A percentile compares a stretch with the other conserved stretches of the same genome.
phyloP scores from a whole-genome alignment of 2,888 invertebrate species.

The Dynastes grantii region DNA sequence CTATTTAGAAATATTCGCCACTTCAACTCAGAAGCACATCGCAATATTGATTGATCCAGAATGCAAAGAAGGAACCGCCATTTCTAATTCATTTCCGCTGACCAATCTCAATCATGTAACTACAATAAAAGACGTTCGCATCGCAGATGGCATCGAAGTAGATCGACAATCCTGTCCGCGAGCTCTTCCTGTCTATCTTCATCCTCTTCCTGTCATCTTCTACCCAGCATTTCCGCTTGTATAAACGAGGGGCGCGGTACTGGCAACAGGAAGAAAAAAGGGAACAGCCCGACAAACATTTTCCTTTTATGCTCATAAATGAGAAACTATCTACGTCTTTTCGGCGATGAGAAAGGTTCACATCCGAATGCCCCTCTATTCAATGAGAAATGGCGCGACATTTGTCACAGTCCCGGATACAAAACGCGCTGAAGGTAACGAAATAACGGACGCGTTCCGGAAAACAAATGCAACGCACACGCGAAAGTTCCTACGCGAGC shows the following conservation, averaged over 20 bases:
- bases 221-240: conserved; percentile 12
- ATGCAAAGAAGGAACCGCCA: neutral
- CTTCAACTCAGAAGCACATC: no score
- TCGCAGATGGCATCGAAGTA: conserved; percentile 20
- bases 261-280: conserved; percentile 32
- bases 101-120: conserved; percentile 4
- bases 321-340: conserved; percentile 46
- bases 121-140: conserved; percentile 12
- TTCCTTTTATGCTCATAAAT: conserved; percentile 46
- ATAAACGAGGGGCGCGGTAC: neutral
- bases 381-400: conserved; percentile 46
- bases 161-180: conserved; percentile 35
- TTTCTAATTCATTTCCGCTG: neutral
- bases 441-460: conserved; percentile 24
- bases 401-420: conserved; percentile 48
- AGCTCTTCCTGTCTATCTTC: conserved; percentile 32
- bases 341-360: conserved; percentile 46
- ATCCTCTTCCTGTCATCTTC: conserved; percentile 19
- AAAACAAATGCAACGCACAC: conserved; percentile 41
- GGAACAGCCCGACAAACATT: conserved; percentile 34
- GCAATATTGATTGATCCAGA: neutral
- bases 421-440: conserved; percentile 45
- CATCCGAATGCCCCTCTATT: conserved; percentile 44
- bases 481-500: conserved; percentile 8
- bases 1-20: no score